Percentiles rank a stretch among this genome's conserved stretches.
These are phyloP conservation scores for Alca torda DNA, from an alignment of 2,797 vertebrate genomes.

Conservation along the genomic window DNA sequence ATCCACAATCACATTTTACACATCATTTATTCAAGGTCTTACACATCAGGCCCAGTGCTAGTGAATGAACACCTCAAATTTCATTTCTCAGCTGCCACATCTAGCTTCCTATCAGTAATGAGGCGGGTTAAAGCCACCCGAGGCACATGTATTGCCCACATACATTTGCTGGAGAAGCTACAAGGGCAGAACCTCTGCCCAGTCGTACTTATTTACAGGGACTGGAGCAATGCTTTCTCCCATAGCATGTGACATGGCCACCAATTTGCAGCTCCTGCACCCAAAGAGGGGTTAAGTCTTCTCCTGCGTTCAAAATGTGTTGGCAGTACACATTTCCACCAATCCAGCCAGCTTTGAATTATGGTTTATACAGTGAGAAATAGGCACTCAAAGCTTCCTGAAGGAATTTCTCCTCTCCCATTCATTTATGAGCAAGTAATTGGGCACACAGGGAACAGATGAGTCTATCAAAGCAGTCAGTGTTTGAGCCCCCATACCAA, in stretches of 20 bases:
- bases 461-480: not conserved
- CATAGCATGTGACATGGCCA: not conserved
- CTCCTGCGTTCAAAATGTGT: not conserved
- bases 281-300: not conserved
- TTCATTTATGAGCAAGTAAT: not conserved
- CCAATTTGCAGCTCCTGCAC: not conserved
- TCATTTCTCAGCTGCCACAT: not conserved
- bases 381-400: not conserved
- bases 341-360: not conserved
- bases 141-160: accelerated
- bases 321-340: not conserved
- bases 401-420: not conserved
- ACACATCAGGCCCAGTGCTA: not conserved
- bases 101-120: not conserved
- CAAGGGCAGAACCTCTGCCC: not conserved
- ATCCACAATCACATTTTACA: not conserved
- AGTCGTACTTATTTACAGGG: not conserved
- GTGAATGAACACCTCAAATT: not conserved
- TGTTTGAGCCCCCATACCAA: not conserved
- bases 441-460: not conserved
- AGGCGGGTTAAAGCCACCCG: not conserved
- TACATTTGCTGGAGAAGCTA: not conserved
- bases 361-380: not conserved
- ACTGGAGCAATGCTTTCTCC: not conserved
- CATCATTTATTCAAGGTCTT: not conserved